Base-by-base conservation (phyloP, 2,113 vertebrate species). In the Halichoeres trimaculatus region DNA sequence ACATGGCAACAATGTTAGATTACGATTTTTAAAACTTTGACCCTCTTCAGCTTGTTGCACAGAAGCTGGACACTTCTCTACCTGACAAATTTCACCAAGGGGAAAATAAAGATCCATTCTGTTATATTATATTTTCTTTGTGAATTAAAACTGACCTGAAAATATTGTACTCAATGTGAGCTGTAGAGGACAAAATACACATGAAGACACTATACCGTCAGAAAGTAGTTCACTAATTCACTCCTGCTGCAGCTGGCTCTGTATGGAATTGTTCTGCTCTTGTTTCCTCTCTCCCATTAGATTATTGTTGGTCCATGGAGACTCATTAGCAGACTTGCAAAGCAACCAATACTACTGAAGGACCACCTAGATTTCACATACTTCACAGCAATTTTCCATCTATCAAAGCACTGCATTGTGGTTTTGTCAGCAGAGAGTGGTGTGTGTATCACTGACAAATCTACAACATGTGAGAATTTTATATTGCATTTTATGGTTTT, bases 251-350 rank as follows among this genome's bases (percentile, higher is more conserved):
- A 17, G 16, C 30, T 40, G 22, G 5, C 47, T 23, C 23, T 40
- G 16, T n/a, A 26, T 26, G 34, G 5, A n/a, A 20, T 26, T 23
- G 41, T 48, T 19, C 26, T 23, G 26, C n/a, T 50, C 4, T 40
- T n/a, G 30, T 30, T 16, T 17, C 43, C 14, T 6, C 4, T 52
- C 43, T 63, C 36, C 45, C 55, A 14, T 10, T 34, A 53, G 54
- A 71, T n/a, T 14, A 13, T 2, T 20, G 59, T 41, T 13, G 47
- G 3, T 81, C 72, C 54, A 43, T 38, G 5, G 60, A 66, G 60
- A 66, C 60, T 66, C 56, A 60, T 59, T 59, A 70, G 47, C 17
- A 22, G 16, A 45, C 43, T 41, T 41, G 12, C 12, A 63, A 2
- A 23, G 51, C 64, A 58, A 52, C 77, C 12, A 13, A 64, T 6